Conservation (phyloP, 2,113 vertebrate genomes). For the Ancistrus triradiatus region DNA sequence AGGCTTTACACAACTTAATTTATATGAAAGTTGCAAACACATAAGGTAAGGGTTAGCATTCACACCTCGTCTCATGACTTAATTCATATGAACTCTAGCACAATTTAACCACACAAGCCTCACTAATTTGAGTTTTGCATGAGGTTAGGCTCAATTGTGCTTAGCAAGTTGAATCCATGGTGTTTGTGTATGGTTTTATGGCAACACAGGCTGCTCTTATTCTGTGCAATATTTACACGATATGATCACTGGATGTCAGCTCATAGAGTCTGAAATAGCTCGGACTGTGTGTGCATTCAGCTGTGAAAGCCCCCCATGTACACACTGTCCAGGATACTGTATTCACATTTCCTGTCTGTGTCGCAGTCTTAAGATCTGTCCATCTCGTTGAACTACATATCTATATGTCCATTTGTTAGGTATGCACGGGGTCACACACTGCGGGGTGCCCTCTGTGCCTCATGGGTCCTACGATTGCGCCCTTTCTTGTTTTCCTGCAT, state of each 20-base stretch:
- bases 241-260: neutral
- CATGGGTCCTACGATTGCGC: constrained; percentile 97
- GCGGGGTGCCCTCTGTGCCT: constrained; percentile 92
- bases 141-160: too few relatives aligned
- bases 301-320: constrained; percentile 52
- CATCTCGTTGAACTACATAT: neutral
- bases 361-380: constrained; percentile 54
- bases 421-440: constrained; percentile 79
- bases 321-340: constrained; percentile 75
- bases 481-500: constrained; percentile 96
- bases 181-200: too few relatives aligned
- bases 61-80: too few relatives aligned
- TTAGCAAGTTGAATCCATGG: too few relatives aligned
- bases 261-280: constrained; percentile 22
- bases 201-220: constrained; percentile 20
- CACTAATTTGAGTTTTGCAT: too few relatives aligned
- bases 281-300: constrained; percentile 17
- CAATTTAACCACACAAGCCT: too few relatives aligned
- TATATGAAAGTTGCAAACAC: too few relatives aligned
- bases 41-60: too few relatives aligned
- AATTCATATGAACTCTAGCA: too few relatives aligned
- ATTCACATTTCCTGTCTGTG: constrained; percentile 75
- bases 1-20: too few relatives aligned
- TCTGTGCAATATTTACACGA: constrained; percentile 47
- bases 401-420: constrained; percentile 49